Percentiles rank a stretch among this genome's conserved stretches.
phyloP scores from a whole-genome alignment of 2,888 invertebrate genomes.

The Nipponacmea schrenckii region DNA sequence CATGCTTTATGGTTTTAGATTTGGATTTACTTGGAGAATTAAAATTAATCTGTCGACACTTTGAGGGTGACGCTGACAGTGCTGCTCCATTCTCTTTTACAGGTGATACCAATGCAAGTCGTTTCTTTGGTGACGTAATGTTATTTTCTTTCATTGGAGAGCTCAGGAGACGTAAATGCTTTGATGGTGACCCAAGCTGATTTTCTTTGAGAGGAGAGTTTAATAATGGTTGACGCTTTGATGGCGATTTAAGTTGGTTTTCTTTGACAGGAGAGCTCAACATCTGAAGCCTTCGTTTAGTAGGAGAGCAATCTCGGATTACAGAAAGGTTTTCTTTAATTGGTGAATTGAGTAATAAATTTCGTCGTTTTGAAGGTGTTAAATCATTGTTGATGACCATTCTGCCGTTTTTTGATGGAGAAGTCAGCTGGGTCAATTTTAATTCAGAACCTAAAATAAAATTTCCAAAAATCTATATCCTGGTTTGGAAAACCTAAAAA shows the following conservation, averaged over 20 bases:
- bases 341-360: conserved; percentile 12
- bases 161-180: not conserved
- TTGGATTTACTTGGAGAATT: too few species aligned
- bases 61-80: too few species aligned
- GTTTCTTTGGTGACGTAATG: too few species aligned
- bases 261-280: not conserved
- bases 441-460: conserved; percentile 5
- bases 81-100: not conserved
- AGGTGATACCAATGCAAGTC: not conserved
- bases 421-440: conserved; percentile 18
- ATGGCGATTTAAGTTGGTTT: not conserved
- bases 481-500: too few species aligned
- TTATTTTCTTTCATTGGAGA: not conserved
- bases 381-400: not conserved
- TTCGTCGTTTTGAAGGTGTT: not conserved
- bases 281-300: not conserved
- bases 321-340: conserved; percentile 7
- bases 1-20: too few species aligned
- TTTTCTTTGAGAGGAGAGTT: too few species aligned
- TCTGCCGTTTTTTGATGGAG: conserved; percentile 12
- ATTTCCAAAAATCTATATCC: too few species aligned
- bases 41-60: too few species aligned
- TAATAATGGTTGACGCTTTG: too few species aligned
- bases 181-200: too few species aligned
- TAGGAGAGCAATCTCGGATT: not conserved